Base-by-base conservation (phyloP, 2,888 invertebrate genomes). In the Caradrina clavipalpis region DNA sequence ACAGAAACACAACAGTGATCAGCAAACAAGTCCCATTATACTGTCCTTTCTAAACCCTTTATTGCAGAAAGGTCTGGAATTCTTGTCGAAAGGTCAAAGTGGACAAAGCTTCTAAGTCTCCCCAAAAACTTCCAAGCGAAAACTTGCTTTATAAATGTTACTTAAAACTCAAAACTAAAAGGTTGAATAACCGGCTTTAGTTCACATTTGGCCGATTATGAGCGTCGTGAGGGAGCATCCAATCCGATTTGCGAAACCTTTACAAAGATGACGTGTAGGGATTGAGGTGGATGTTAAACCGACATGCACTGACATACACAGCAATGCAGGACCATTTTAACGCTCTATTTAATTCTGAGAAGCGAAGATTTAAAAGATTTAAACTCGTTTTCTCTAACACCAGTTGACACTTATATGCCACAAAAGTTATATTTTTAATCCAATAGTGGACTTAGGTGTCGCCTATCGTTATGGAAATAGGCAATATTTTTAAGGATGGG, bases 191-290 rank as follows among this genome's bases (percentile, higher is more conserved):
- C 65, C 70, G 47, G 63, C 58, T 68, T 63, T 47, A 58, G 56
- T 50, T 39, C 61, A 77, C 57, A 61, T 73, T 64, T 70, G 50
- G 51, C 69, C 82, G 68, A 72, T 77, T 83, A 81, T 76, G 62
- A 65, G 51, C 60, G 66, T 80, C 57, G 55, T 17, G 62, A 50
- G 31, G 55, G 22, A 60, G 57, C 69, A 73, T 60, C 61, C 51
- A 76, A 83, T 84, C 82, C 75, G 80, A 82, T 84, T 83, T 69
- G 63, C 72, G 57, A 77, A 84, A 77, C 57, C 73, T 65, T 70
- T 69, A 59, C 66, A 78, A 73, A 78, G 77, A 74, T 51, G 79
- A 75, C 76, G 55, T 68, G 69, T 47, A 50, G 49, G 53, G 70
- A 56, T 70, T 45, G 42, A 61, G 47, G 67, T 55, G 65, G 21